Evolutionary conservation across 1,140 invertebrate species (phyloP).

Genomic region (Oedothorax gibbosus): DNA sequence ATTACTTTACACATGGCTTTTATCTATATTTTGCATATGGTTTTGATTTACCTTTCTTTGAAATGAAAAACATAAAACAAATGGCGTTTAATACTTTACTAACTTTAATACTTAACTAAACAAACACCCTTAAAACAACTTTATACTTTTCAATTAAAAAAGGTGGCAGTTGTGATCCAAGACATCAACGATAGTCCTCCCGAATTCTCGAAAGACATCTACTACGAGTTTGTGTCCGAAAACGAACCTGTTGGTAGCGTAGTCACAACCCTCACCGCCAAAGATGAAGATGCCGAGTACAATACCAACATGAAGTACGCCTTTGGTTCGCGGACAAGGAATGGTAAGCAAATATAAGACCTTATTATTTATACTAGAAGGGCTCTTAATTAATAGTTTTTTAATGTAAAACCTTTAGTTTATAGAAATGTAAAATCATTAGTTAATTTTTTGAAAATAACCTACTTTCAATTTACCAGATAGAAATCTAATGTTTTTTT

Average conservation of each 20-base stretch:
- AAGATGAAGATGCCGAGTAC: conserved; percentile 68
- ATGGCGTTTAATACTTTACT: too few relatives aligned
- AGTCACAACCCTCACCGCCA: conserved; percentile 69
- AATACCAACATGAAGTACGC: conserved; percentile 70
- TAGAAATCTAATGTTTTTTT: too few relatives aligned
- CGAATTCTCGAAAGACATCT: conserved; percentile 67
- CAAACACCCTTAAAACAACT: too few relatives aligned
- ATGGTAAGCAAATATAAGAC: conserved; percentile 15
- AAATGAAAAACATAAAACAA: too few relatives aligned
- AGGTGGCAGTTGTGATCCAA: conserved; percentile 68
- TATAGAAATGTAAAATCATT: background rate
- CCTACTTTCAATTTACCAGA: too few relatives aligned
- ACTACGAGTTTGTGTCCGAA: conserved; percentile 67
- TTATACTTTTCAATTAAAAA: too few relatives aligned
- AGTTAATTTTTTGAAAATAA: background rate
- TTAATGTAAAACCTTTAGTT: too few relatives aligned
- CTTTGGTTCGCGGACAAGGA: conserved; percentile 58
- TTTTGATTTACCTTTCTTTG: too few relatives aligned
- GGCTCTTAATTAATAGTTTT: background rate
- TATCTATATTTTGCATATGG: too few relatives aligned
- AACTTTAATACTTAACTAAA: too few relatives aligned
- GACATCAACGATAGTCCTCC: conserved; percentile 71
- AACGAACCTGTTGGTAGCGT: conserved; percentile 65
- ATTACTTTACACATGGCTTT: too few relatives aligned
- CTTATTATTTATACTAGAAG: background rate